A percentile compares a stretch with the other conserved stretches of the same genome.
phyloP scores from a whole-genome alignment of 2,888 invertebrate genomes.

The Noctua fimbriata region DNA sequence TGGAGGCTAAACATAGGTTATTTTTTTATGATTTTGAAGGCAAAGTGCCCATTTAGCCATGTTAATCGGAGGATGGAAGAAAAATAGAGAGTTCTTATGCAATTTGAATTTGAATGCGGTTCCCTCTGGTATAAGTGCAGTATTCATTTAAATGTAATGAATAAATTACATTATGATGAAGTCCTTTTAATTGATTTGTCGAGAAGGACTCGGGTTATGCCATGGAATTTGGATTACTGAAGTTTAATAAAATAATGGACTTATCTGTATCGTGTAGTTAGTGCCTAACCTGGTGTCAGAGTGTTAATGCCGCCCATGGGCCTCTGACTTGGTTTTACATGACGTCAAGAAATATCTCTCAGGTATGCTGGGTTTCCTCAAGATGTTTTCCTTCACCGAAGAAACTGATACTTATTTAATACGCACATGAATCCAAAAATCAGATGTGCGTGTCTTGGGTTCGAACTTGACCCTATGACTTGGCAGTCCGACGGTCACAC shows the following conservation, averaged over 20 bases:
- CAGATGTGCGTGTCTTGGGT: too few species aligned
- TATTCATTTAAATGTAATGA: constrained; percentile 31
- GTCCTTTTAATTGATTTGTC: constrained; percentile 13
- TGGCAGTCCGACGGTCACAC: too few species aligned
- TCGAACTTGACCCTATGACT: too few species aligned
- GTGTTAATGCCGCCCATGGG: too few species aligned
- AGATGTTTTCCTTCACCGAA: too few species aligned
- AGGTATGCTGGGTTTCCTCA: too few species aligned
- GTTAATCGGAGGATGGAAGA: constrained; percentile 46
- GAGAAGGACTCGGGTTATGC: neutral
- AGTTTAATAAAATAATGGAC: neutral
- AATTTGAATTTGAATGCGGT: constrained; percentile 34
- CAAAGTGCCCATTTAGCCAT: constrained; percentile 27
- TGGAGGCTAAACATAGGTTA: constrained; percentile 32
- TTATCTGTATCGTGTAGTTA: neutral
- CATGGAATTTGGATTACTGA: neutral
- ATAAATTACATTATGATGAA: constrained; percentile 23
- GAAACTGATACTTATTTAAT: too few species aligned
- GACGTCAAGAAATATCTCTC: too few species aligned
- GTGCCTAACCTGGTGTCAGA: too few species aligned
- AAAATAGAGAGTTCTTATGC: constrained; percentile 41
- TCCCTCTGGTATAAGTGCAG: constrained; percentile 18
- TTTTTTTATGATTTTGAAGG: constrained; percentile 42
- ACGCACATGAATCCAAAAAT: too few species aligned
- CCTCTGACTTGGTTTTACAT: too few species aligned